These are phyloP conservation scores for Parazoanthus swiftii DNA, from an alignment of 92 coral and sea anemone genomes.

Conservation along the genomic window DNA sequence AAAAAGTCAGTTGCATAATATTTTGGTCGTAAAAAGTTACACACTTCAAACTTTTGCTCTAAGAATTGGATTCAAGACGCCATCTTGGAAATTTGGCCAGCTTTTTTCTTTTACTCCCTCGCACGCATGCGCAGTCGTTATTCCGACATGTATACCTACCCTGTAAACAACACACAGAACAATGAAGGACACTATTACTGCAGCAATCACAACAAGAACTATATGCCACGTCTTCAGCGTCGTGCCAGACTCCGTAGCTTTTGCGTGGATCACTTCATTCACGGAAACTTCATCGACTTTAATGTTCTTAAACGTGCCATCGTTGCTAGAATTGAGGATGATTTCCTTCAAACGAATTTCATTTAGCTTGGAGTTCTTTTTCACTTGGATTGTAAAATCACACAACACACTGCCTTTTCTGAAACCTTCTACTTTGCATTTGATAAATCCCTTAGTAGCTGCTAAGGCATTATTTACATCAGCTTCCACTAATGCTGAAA, in stretches of 20 bases:
- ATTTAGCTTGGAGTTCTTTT: slow-evolving; percentile 7
- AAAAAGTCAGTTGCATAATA: no score
- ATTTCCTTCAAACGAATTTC: neutral
- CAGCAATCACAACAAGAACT: neutral
- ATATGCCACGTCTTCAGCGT: neutral
- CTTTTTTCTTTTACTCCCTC: no score
- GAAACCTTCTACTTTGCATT: slow-evolving; percentile 28
- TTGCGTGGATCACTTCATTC: neutral
- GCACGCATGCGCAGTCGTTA: no score
- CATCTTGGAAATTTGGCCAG: no score
- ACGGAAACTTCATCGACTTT: neutral
- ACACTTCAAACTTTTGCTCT: no score
- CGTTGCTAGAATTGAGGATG: neutral
- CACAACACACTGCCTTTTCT: slow-evolving; percentile 60
- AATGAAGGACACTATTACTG: neutral
- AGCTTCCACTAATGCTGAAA: slow-evolving; percentile 19
- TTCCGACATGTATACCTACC: neutral
- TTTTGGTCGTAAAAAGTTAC: no score
- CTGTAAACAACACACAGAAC: neutral
- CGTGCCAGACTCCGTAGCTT: neutral
- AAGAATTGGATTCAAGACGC: no score
- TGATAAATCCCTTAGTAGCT: slow-evolving; percentile 32
- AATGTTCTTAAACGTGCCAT: neutral
- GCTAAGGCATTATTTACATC: neutral
- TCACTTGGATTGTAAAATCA: slow-evolving; percentile 44